phyloP scores from a whole-genome alignment of 1,140 invertebrate genomes.

The Tetragonula clypearis region DNA sequence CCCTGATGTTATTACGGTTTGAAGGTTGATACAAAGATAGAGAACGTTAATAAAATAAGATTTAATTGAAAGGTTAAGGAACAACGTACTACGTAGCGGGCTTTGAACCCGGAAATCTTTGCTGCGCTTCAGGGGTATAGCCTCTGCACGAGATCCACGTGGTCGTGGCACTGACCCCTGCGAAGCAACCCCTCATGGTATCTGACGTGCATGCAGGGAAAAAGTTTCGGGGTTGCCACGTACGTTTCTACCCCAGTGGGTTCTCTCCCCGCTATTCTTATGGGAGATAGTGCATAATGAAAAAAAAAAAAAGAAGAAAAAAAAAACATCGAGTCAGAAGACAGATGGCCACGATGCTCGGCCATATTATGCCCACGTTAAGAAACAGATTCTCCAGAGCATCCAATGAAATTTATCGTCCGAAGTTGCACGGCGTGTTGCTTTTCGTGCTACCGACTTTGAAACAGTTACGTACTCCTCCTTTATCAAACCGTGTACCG shows the following conservation, averaged over 20 bases:
- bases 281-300: constrained; percentile 39
- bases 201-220: constrained; percentile 54
- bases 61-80: background rate
- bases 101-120: constrained; percentile 49
- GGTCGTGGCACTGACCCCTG: constrained; percentile 65
- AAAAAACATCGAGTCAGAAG: constrained; percentile 47
- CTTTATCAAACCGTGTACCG: background rate
- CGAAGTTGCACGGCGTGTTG: background rate
- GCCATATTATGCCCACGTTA: constrained; percentile 17
- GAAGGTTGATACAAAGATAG: background rate
- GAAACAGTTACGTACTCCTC: background rate
- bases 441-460: background rate
- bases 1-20: background rate
- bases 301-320: constrained; percentile 40
- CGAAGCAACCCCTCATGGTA: constrained; percentile 49
- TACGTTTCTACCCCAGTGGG: constrained; percentile 44
- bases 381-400: constrained; percentile 44
- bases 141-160: constrained; percentile 41
- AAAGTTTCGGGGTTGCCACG: constrained; percentile 59
- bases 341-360: constrained; percentile 54
- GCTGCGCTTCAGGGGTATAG: constrained; percentile 33
- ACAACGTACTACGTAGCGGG: background rate
- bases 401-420: constrained; percentile 18
- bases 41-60: background rate
- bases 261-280: constrained; percentile 58